phyloP scores from a whole-genome alignment of 2,888 invertebrate species.

The Macrosiphum euphorbiae region DNA sequence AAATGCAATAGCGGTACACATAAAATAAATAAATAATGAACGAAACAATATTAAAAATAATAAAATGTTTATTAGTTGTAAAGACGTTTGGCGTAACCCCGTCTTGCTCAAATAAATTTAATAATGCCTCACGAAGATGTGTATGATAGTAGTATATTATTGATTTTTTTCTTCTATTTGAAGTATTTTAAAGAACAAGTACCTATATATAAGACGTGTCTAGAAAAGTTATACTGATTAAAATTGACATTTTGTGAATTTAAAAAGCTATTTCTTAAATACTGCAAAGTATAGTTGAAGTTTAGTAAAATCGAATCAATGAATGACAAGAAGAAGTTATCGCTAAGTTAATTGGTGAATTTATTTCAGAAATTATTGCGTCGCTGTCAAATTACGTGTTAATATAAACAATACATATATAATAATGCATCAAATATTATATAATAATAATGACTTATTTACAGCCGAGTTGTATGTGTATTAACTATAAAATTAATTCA shows the following conservation, averaged over 20 bases:
- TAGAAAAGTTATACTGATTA: conserved; percentile 12
- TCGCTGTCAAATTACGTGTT: not conserved
- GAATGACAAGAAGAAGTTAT: not conserved
- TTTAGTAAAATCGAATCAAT: not conserved
- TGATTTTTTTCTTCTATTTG: not conserved
- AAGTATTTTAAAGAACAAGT: conserved; percentile 6
- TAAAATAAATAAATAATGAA: not conserved
- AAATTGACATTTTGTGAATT: conserved; percentile 12
- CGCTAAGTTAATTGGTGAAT: not conserved
- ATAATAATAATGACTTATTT: not conserved
- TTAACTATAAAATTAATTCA: not conserved
- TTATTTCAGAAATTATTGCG: not conserved
- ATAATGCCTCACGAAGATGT: conserved; percentile 1
- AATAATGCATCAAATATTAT: not conserved
- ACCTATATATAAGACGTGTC: not conserved
- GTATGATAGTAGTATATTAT: not conserved
- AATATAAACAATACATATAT: not conserved
- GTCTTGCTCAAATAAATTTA: conserved; percentile 10
- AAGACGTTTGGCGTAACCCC: not conserved
- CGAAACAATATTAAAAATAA: conserved; percentile 20
- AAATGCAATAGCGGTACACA: not conserved
- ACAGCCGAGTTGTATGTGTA: not conserved
- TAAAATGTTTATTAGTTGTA: conserved; percentile 23
- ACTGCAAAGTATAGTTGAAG: not conserved
- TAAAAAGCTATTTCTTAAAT: not conserved